phyloP scores from a whole-genome alignment of 92 coral and sea anemone species.

The Actinostola sp. region DNA sequence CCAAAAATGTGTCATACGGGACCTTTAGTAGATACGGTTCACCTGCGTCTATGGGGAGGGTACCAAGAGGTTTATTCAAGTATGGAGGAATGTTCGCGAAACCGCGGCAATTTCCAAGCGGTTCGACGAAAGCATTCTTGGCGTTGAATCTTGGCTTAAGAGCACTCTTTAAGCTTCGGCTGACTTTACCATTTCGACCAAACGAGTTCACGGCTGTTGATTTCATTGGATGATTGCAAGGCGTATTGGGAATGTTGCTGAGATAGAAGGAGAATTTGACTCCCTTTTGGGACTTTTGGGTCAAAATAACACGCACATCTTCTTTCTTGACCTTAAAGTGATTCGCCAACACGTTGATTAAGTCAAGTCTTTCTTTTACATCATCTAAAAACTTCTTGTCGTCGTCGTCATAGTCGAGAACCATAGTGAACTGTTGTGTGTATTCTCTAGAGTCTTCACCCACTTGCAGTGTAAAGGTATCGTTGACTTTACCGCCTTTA shows the following conservation, averaged over 20 bases:
- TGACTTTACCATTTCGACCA: constrained; percentile 34
- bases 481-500: constrained; percentile 24
- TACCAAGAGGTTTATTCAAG: constrained; percentile 37
- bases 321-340: constrained; percentile 46
- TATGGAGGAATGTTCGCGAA: constrained; percentile 54
- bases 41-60: constrained; percentile 37
- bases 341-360: constrained; percentile 39
- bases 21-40: constrained; percentile 31
- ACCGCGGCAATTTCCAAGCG: constrained; percentile 43
- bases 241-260: constrained; percentile 34
- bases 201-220: constrained; percentile 24
- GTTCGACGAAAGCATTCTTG: constrained; percentile 31
- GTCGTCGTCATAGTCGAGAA: constrained; percentile 38
- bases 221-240: constrained; percentile 32
- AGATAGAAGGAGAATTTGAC: constrained; percentile 59
- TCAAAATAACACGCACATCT: constrained; percentile 43
- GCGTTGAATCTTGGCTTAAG: constrained; percentile 63
- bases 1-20: constrained; percentile 69
- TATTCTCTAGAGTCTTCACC: constrained; percentile 23
- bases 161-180: constrained; percentile 52
- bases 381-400: constrained; percentile 43
- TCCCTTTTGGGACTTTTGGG: constrained; percentile 26
- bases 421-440: constrained; percentile 48
- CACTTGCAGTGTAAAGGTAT: constrained; percentile 54
- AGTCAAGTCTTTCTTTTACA: constrained; percentile 47